phyloP scores from a whole-genome alignment of 2,888 invertebrate species.

The Protonemura montana region DNA sequence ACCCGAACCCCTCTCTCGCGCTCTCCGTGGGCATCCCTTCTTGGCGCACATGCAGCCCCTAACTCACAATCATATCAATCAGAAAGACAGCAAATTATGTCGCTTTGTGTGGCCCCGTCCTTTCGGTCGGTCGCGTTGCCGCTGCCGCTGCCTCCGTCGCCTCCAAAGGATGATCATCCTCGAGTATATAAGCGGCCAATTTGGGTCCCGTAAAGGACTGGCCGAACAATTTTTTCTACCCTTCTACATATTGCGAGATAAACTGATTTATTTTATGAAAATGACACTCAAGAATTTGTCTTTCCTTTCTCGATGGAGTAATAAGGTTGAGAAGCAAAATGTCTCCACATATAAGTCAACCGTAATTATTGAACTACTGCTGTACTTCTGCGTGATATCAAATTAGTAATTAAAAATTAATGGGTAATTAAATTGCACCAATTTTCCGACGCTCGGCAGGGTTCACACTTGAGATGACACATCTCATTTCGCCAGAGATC shows the following conservation, averaged over 20 bases:
- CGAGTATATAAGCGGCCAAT: conserved; percentile 14
- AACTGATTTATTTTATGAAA: conserved; percentile 1
- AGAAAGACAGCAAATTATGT: conserved; percentile 40
- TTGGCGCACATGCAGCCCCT: background rate
- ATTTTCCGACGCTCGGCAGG: background rate
- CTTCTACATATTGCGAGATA: background rate
- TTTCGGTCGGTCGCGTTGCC: background rate
- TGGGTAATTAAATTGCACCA: background rate
- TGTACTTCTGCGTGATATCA: background rate
- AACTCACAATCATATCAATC: conserved; percentile 36
- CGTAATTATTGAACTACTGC: background rate
- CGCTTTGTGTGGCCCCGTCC: conserved; percentile 25
- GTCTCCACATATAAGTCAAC: background rate
- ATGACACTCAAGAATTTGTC: background rate
- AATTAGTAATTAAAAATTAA: background rate
- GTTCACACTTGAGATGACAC: background rate
- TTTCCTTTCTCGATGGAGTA: background rate
- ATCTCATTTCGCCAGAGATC: background rate
- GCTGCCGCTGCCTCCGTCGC: background rate
- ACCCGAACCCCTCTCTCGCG: background rate
- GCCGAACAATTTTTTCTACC: conserved; percentile 9
- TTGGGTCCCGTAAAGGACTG: conserved; percentile 8
- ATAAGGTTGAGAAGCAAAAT: background rate
- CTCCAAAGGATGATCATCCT: background rate
- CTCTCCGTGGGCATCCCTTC: conserved; percentile 12